Base-by-base conservation (phyloP, 2,888 invertebrate genomes). In the Aricia artaxerxes region DNA sequence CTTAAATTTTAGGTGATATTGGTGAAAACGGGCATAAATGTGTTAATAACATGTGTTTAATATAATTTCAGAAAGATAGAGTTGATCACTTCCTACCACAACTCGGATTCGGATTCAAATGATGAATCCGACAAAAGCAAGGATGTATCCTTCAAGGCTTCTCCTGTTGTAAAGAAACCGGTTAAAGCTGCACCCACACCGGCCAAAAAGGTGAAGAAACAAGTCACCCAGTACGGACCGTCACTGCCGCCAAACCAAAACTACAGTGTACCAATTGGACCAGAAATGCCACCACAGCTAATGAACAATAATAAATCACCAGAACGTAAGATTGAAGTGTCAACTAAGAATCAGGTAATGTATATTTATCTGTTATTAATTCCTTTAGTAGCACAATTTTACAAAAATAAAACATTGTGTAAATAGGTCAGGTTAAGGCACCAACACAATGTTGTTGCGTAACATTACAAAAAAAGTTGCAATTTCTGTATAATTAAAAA, bases 71-170 rank as follows among this genome's bases (percentile, higher is more conserved):
- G 95, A 80, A 95, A 94, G 92, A 95, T 95, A 82, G 95, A 95
- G 87, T 85, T 95, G 69, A 95, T 95, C 79, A 95, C 95, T 35
- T 95, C 95, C 44, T 95, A 93, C 83, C 90, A 92, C 85, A 91
- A 95, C 83, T 94, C 95, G 0, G 95, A 95, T 79, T 95, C 95
- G 0, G 95, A 95, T 78, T 95, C 95, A 0, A 95, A 95, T 78
- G 93, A 95, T 72, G 95, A 95, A 82, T 79, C 87, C 0, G 91
- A 91, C 11, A 88, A 83, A 77, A 88, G 90, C 3, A 69, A 81
- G 7, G 69, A 69, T 35, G 69, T 69, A 5, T 69, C 69, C 69
- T 69, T 69, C 1, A 81, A 83, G 35, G 79, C 82, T 7, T 49
- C 80, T 4, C 79, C 82, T n/a, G 72, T 73, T 1, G 82, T 85